phyloP scores from a whole-genome alignment of 1,140 invertebrate species.

The Epicauta chinensis region DNA sequence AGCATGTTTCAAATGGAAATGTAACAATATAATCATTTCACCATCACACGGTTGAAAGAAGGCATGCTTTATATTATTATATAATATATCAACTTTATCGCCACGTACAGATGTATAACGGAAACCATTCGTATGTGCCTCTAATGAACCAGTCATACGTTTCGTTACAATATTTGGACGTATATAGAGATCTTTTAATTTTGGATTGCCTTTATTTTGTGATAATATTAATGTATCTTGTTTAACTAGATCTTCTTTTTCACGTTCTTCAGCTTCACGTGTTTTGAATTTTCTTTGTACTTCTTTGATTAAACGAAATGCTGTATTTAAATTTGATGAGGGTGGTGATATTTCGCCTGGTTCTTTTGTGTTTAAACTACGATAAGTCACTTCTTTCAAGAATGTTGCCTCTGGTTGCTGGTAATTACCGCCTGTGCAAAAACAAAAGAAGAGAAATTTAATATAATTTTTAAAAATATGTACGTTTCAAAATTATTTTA shows the following conservation, averaged over 20 bases:
- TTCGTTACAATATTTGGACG: constrained; percentile 98
- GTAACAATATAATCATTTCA: constrained; percentile 98
- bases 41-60: constrained; percentile 99
- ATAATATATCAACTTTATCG: constrained; percentile 98
- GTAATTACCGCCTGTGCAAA: constrained; percentile 62
- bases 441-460: not conserved
- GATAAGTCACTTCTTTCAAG: constrained; percentile 98
- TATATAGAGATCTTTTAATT: constrained; percentile 97
- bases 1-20: constrained; percentile 98
- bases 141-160: constrained; percentile 89
- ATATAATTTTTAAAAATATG: too few relatives aligned
- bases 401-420: constrained; percentile 94
- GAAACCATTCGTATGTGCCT: constrained; percentile 97
- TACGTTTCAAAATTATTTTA: too few relatives aligned
- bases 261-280: constrained; percentile 94
- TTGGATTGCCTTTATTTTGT: constrained; percentile 96
- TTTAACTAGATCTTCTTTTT: constrained; percentile 97
- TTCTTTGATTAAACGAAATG: constrained; percentile 96
- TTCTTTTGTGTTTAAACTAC: constrained; percentile 96
- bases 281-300: constrained; percentile 99
- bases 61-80: constrained; percentile 99
- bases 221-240: constrained; percentile 96
- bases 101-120: constrained; percentile 96
- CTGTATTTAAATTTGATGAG: constrained; percentile 93
- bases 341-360: constrained; percentile 93